A percentile compares a stretch with the other conserved stretches of the same genome.
phyloP scores from a whole-genome alignment of 1,140 invertebrate genomes.

The Nomia melanderi region DNA sequence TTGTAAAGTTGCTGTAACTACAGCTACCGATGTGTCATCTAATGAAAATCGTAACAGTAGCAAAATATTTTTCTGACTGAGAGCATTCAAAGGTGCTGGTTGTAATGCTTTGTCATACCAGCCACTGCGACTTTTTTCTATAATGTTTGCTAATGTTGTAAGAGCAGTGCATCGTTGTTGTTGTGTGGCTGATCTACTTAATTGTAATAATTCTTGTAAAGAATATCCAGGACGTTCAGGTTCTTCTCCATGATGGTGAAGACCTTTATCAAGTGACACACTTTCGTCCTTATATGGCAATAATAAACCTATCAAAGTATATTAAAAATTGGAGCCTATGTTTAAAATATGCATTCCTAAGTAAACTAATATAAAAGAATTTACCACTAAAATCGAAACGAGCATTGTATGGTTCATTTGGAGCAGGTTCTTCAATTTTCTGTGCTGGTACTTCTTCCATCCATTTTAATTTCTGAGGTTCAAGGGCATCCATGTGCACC shows the following conservation, averaged over 20 bases:
- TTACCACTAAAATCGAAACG: slow-evolving; percentile 84
- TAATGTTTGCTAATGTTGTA: slow-evolving; percentile 88
- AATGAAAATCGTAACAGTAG: slow-evolving; percentile 91
- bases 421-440: slow-evolving; percentile 71
- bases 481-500: slow-evolving; percentile 91
- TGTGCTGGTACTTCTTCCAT: slow-evolving; percentile 84
- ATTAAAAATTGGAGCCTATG: slow-evolving; percentile 39
- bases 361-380: neutral
- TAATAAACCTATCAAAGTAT: slow-evolving; percentile 83
- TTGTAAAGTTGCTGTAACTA: slow-evolving; percentile 87
- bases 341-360: neutral
- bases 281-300: slow-evolving; percentile 86
- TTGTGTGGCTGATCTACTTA: slow-evolving; percentile 85
- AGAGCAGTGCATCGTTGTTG: slow-evolving; percentile 92
- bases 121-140: slow-evolving; percentile 87
- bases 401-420: slow-evolving; percentile 86
- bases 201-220: slow-evolving; percentile 91
- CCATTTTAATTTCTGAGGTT: slow-evolving; percentile 93
- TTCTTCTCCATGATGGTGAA: slow-evolving; percentile 96
- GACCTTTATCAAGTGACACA: slow-evolving; percentile 83
- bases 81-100: slow-evolving; percentile 79
- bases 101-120: slow-evolving; percentile 86
- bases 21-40: slow-evolving; percentile 89
- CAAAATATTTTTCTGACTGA: slow-evolving; percentile 85
- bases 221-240: slow-evolving; percentile 94